These are phyloP conservation scores for Pemphigus obesinymphae DNA, from an alignment of 1,140 invertebrate genomes.

Conservation along the genomic window DNA sequence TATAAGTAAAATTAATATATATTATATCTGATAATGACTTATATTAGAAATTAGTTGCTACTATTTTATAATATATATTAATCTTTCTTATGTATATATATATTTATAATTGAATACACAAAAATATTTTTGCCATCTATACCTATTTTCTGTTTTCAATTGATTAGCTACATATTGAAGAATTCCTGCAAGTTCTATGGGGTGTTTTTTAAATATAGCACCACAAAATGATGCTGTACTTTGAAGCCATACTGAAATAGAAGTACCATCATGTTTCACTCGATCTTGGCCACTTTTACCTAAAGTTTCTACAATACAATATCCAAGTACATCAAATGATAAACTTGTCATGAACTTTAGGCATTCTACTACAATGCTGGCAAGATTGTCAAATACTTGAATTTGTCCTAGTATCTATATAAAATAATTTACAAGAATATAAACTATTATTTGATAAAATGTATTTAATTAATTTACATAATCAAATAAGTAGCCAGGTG, in stretches of 20 bases:
- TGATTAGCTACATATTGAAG: slow-evolving; percentile 97
- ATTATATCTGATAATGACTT: too few species aligned
- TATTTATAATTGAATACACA: not conserved
- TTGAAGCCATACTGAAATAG: slow-evolving; percentile 90
- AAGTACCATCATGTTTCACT: slow-evolving; percentile 87
- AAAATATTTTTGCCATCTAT: slow-evolving; percentile 42
- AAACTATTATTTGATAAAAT: too few species aligned
- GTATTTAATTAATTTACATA: slow-evolving; percentile 67
- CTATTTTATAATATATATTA: too few species aligned
- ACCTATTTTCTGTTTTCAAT: slow-evolving; percentile 92
- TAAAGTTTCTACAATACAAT: slow-evolving; percentile 90
- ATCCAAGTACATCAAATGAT: slow-evolving; percentile 94
- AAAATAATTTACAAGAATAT: not conserved
- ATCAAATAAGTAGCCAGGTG: slow-evolving; percentile 92
- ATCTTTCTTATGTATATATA: too few species aligned
- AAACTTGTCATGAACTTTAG: slow-evolving; percentile 93
- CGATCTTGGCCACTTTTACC: slow-evolving; percentile 67
- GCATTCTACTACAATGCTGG: slow-evolving; percentile 93
- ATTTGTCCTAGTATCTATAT: slow-evolving; percentile 79
- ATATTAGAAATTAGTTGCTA: too few species aligned
- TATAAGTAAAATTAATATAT: too few species aligned
- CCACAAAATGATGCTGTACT: slow-evolving; percentile 92
- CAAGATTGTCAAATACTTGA: slow-evolving; percentile 96
- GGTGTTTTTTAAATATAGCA: slow-evolving; percentile 94
- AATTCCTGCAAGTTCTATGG: slow-evolving; percentile 89